Evolutionary conservation across 2,888 invertebrate genomes (phyloP), one percentile per base, ranked within the genome.

Genomic region (Drosophila meridionalis): DNA sequence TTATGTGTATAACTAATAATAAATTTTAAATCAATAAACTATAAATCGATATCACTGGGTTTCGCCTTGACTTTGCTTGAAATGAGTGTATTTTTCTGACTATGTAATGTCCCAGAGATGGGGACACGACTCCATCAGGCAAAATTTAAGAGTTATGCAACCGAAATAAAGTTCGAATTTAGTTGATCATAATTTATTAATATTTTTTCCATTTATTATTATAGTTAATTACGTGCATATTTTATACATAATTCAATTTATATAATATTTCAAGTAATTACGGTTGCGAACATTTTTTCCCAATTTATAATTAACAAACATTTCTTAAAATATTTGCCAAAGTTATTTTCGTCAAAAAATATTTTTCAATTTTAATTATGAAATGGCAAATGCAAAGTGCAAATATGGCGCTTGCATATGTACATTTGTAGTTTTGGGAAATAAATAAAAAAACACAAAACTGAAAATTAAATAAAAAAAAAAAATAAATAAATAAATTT

Each of bases 291-390:
- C 4, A 36, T 20, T 43, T 52, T 34, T 45, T 43, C 34, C 9
- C 20, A 20, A 20, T n/a, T 26, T 43, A n/a, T 36, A 42, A 60
- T 45, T 40, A 32, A 32, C 58, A 12, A 8, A n/a, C 6, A 32
- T 12, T 52, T 52, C 2, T 12, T 6, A 52, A 52, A 47, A 63
- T 47, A 47, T 38, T 14, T 50, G 0, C 12, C 20, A 12, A 40
- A 42, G 11, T n/a, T 42, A 65, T 45, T 55, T 65, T 2, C n/a
- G 11, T 11, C 42, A 14, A 32, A 26, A 70, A 34, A 65, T 62
- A 38, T 52, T n/a, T 55, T 74, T 73, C 56, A 48, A 73, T 70
- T 85, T 83, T 69, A 83, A 87, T 85, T 83, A 83, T 69, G 66
- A 79, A 70, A 79, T 72, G 73, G 53, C 43, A 59, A 78, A 73